Evolutionary conservation across 2,113 vertebrate genomes (phyloP).

Genomic region (Paratilapia polleni): DNA sequence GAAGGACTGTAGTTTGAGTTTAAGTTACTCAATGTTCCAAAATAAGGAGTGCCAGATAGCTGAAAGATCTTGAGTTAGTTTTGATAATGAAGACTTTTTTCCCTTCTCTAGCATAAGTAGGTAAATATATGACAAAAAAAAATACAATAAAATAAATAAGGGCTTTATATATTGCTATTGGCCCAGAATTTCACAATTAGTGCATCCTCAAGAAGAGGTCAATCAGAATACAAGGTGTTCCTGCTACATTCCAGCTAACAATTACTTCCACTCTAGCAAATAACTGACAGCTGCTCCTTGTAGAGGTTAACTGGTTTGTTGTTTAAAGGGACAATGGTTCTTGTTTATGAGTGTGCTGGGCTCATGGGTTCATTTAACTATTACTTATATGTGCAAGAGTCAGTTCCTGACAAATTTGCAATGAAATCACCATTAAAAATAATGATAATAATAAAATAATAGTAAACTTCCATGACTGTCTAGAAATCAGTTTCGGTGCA

Average conservation of each 20-base stretch:
- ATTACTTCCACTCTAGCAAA: not conserved
- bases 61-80: not conserved
- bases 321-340: not conserved
- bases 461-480: not conserved
- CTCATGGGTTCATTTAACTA: not conserved
- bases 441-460: too few relatives aligned
- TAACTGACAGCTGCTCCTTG: not conserved
- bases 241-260: not conserved
- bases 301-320: constrained; percentile 7
- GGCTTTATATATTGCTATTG: too few relatives aligned
- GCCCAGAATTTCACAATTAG: not conserved
- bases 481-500: not conserved
- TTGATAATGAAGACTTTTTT: not conserved
- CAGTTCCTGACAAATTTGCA: not conserved
- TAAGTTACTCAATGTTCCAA: not conserved
- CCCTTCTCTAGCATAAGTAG: not conserved
- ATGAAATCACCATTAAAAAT: not conserved
- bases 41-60: not conserved
- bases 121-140: not conserved
- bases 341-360: not conserved
- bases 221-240: not conserved
- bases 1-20: not conserved
- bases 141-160: too few relatives aligned
- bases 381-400: not conserved
- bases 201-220: not conserved